Conservation (phyloP, 2,797 vertebrate genomes). For the Ateles fusciceps region DNA sequence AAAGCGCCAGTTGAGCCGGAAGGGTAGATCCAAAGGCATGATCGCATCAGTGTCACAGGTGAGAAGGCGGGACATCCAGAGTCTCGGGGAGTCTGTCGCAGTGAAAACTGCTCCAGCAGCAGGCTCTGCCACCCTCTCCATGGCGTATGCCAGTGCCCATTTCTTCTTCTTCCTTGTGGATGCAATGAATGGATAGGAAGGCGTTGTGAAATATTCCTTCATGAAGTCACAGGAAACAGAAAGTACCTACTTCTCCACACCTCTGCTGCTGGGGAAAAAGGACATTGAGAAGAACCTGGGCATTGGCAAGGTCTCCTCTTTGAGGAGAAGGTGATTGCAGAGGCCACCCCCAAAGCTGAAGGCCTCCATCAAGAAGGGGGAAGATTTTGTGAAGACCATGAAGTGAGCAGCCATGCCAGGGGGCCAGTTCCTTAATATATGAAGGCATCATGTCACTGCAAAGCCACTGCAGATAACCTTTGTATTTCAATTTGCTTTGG, state of each 20-base stretch:
- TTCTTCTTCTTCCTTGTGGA: constrained; percentile 97
- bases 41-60: background rate
- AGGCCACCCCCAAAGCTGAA: constrained; percentile 92
- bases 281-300: constrained; percentile 98
- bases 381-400: constrained; percentile 94
- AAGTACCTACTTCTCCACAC: constrained; percentile 97
- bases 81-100: background rate
- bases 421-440: constrained; percentile 83
- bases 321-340: constrained; percentile 95
- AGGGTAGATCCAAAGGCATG: background rate
- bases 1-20: background rate
- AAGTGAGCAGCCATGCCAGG: constrained; percentile 85
- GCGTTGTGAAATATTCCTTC: constrained; percentile 94
- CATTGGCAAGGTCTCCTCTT: constrained; percentile 92
- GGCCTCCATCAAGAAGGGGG: constrained; percentile 97
- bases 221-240: constrained; percentile 95
- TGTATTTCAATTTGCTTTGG: constrained; percentile 46
- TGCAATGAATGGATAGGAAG: constrained; percentile 96
- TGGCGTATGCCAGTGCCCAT: constrained; percentile 97
- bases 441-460: constrained; percentile 82
- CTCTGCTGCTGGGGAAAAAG: constrained; percentile 96
- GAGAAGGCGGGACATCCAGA: background rate
- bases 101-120: background rate
- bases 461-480: constrained; percentile 22
- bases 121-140: constrained; percentile 98